A percentile compares a stretch with the other conserved stretches of the same genome.
phyloP scores from a whole-genome alignment of 2,888 invertebrate genomes.

The Orthonychiurus folsomi region DNA sequence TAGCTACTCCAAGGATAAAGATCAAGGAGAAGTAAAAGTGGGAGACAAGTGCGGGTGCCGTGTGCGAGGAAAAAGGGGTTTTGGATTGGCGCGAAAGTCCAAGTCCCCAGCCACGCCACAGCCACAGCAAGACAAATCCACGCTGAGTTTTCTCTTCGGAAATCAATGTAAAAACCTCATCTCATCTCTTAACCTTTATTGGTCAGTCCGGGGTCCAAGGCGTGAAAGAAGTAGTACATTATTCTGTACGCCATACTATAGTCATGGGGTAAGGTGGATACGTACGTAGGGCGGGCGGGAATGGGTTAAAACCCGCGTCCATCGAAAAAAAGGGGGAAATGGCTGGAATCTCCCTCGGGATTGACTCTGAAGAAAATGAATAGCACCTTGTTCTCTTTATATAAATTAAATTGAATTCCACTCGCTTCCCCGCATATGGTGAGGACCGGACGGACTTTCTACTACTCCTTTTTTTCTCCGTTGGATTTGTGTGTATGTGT shows the following conservation, averaged over 20 bases:
- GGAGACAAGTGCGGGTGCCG: background rate
- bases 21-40: background rate
- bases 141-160: slow-evolving; percentile 14
- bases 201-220: slow-evolving; percentile 24
- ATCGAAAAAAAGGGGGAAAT: slow-evolving; percentile 35
- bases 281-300: no score
- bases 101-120: background rate
- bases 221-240: slow-evolving; percentile 5
- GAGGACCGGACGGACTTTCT: background rate
- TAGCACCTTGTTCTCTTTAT: slow-evolving; percentile 41
- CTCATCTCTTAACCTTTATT: slow-evolving; percentile 36
- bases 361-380: slow-evolving; percentile 38
- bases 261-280: slow-evolving; percentile 3
- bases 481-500: background rate
- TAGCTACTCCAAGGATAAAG: slow-evolving; percentile 2
- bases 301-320: no score
- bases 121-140: no score
- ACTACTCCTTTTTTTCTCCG: background rate
- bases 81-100: background rate
- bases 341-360: slow-evolving; percentile 34
- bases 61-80: slow-evolving; percentile 10
- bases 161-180: slow-evolving; percentile 32
- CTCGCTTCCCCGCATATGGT: slow-evolving; percentile 6
- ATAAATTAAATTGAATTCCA: slow-evolving; percentile 41
- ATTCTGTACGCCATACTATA: no score